Base-by-base conservation (phyloP, 1,140 invertebrate species). In the Drosophila miranda region DNA sequence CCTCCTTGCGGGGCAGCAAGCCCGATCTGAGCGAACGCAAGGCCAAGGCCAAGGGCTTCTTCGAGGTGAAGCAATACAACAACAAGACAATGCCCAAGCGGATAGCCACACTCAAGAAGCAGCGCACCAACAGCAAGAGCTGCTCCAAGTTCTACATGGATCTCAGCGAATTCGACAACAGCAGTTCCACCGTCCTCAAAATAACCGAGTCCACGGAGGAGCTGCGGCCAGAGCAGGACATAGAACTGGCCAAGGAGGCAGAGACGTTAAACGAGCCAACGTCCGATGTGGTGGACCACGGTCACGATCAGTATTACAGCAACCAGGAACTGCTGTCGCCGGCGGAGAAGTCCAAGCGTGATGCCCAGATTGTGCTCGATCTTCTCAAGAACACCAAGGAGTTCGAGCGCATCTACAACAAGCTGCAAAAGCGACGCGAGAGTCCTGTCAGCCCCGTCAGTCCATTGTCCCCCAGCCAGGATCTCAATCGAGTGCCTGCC, bases 371-470 rank as follows among this genome's bases (percentile, higher is more conserved):
- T 30, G 96, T 97, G 21, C 94, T 95, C 13, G 95, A 97, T 86
- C 92, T 97, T 16, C 91, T 97, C 2, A 95, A 96, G 93, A 95
- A 97, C 79, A 97, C 95, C 80, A 93, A 95, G 75, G 96, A 97
- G 73, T 96, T 97, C 63, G 95, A 97, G 69, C 94, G 95, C 59
- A 92, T 96, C 19, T 91, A 96, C 11, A 95, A 95, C 94, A 80
- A 95, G 94, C 82, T 91, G 93, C 73, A 92, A 91, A 90, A 94
- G 91, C 77, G 93, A 6, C 63, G 79, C 3, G 89, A 89, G 2
- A 82, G 76, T 53, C 57, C 70, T 2, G 61, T 54, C 23, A 74
- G 69, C 41, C 79, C 84, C 3, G 28, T 48, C 0, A 38, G 34
- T 38, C 34, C 34, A 38, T 38, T 38, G 34, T 38, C 34, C 3